Conservation (phyloP, 2,113 vertebrate species). For the Plotosus lineatus region DNA sequence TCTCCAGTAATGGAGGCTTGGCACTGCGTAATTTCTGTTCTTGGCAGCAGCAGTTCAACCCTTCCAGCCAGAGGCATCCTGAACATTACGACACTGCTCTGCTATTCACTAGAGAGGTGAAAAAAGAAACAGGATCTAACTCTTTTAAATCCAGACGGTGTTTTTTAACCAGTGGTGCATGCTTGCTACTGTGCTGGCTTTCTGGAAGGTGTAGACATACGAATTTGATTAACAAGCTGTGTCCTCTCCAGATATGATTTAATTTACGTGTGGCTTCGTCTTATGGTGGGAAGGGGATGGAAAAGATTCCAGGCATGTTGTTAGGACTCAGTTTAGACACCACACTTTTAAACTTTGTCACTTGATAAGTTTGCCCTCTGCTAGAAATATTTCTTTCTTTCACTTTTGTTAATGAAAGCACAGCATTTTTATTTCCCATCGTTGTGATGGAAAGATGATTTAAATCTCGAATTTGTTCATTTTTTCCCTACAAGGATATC, state of each 20-base stretch:
- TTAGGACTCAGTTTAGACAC: slow-evolving; percentile 45
- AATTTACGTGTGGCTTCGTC: slow-evolving; percentile 58
- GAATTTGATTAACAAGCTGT: slow-evolving; percentile 43
- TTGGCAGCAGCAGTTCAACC: slow-evolving; percentile 92
- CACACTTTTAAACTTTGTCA: slow-evolving; percentile 50
- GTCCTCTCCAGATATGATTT: slow-evolving; percentile 65
- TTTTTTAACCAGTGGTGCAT: slow-evolving; percentile 4
- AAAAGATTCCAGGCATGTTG: slow-evolving; percentile 50
- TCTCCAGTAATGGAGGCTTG: slow-evolving; percentile 86
- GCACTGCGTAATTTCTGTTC: slow-evolving; percentile 91
- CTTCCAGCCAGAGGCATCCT: slow-evolving; percentile 81
- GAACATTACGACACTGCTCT: slow-evolving; percentile 94
- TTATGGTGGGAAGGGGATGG: slow-evolving; percentile 35
- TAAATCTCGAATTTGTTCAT: not conserved
- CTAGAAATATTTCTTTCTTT: slow-evolving; percentile 59
- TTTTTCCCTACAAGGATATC: slow-evolving; percentile 76
- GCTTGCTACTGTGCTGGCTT: not conserved
- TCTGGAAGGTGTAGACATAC: slow-evolving; percentile 57
- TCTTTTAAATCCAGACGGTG: not conserved
- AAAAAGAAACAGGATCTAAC: slow-evolving; percentile 29
- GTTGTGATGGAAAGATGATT: not conserved
- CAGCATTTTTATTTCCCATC: slow-evolving; percentile 46
- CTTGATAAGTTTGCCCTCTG: slow-evolving; percentile 39
- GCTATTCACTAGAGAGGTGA: slow-evolving; percentile 92
- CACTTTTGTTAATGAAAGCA: slow-evolving; percentile 60